Evolutionary conservation across 2,113 vertebrate species (phyloP), one percentile per base, ranked within the genome.

Genomic region (Turdus rufiventris): DNA sequence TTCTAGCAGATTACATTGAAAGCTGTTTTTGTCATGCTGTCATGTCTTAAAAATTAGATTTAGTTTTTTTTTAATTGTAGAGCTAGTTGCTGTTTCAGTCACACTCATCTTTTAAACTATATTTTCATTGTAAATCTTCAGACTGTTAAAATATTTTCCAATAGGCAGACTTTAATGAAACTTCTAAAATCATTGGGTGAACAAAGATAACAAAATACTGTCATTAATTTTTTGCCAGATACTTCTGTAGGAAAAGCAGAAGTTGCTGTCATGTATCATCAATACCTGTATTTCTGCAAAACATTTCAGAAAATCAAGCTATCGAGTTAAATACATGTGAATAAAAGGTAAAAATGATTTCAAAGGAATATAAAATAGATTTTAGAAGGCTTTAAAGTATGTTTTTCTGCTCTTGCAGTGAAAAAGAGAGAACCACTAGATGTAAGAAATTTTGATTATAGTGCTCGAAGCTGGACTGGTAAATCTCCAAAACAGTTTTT

Each of bases 401-500:
- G 20, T 84, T 14, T 33, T 76, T 95, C 26, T 96, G 12, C 38
- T 65, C n/a, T 94, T 96, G 31, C 90, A 96, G 98, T 95, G 88
- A 99, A 98, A 94, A 99, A 99, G 97, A 98, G 98, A 47, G 99
- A 99, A 48, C 98, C 98, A 3, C 98, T 98, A 79, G 99, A 99
- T 96, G 48, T 99, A 80, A 98, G 99, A 43, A 98, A 99, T 95
- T 99, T 99, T 96, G 99, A 99, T 97, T 99, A 99, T 96, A 99
- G 98, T 5, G 97, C 99, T 91, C 98, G 99, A 89, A 99, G 99
- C 96, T 99, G 99, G 99, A 99, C 99, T 13, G 99, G 99, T 87
- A 99, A 99, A 97, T 99, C 99, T 51, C 99, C 99, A 10, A 99
- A 99, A 95, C 99, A 99, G 94, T 99, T 99, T 95, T 98, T 99